Percentiles rank a stretch among this genome's conserved stretches.
These are phyloP conservation scores for Prunella himalayana DNA, from an alignment of 2,113 vertebrate species.

Conservation along the genomic window DNA sequence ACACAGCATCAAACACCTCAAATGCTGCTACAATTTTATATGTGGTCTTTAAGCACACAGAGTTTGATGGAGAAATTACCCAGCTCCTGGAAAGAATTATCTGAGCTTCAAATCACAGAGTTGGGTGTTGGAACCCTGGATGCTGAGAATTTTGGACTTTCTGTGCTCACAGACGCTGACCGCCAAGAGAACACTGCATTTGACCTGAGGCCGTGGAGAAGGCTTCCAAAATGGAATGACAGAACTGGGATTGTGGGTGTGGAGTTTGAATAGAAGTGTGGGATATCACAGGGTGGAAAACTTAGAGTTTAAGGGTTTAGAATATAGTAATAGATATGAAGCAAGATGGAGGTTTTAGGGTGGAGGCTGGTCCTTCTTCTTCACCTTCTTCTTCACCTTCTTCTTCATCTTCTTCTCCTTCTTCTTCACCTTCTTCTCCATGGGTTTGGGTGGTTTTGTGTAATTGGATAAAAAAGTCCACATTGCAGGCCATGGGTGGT, in stretches of 20 bases:
- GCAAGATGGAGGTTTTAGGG: neutral
- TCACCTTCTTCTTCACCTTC: too few relatives aligned
- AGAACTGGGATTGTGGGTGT: neutral
- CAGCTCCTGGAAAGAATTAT: neutral
- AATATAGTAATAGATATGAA: neutral
- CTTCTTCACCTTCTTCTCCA: neutral
- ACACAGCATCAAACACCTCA: neutral
- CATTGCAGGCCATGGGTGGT: neutral
- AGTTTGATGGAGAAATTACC: neutral
- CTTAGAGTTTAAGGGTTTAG: neutral
- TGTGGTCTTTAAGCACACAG: fast-evolving
- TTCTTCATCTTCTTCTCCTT: too few relatives aligned
- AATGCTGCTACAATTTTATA: neutral
- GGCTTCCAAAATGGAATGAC: neutral
- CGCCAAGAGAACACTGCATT: neutral
- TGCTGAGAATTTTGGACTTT: neutral
- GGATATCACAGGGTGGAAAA: neutral
- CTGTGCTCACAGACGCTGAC: neutral
- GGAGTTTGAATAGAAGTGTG: neutral
- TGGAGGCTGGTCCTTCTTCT: neutral
- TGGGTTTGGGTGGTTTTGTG: neutral
- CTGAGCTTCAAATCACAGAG: neutral
- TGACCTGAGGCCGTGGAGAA: neutral
- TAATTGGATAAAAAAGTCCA: neutral
- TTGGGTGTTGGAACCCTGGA: neutral